phyloP scores from a whole-genome alignment of 2,113 vertebrate species.

The Epinephelus moara region DNA sequence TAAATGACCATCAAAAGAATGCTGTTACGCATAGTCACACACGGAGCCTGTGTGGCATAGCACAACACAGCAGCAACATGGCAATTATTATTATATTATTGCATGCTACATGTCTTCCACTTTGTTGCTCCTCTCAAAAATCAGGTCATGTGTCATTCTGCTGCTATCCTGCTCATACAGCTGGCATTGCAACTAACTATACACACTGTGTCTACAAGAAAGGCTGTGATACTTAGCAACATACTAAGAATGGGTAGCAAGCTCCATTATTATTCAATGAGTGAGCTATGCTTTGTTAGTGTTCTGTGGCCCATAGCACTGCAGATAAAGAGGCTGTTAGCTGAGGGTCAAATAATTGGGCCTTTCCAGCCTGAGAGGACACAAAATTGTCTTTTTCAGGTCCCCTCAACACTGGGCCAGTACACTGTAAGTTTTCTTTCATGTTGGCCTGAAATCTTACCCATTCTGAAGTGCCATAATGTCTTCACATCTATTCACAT shows the following conservation, averaged over 20 bases:
- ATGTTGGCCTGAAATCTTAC: background rate
- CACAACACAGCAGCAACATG: too few relatives aligned
- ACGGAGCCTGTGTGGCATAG: too few relatives aligned
- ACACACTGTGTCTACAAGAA: slow-evolving; percentile 7
- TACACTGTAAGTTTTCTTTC: background rate
- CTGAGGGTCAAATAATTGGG: slow-evolving; percentile 35
- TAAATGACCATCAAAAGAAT: too few relatives aligned
- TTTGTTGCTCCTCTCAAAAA: background rate
- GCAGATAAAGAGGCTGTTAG: slow-evolving; percentile 44
- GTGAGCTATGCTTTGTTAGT: slow-evolving; percentile 56
- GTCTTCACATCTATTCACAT: background rate
- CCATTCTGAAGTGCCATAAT: background rate
- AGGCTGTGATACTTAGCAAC: slow-evolving; percentile 20
- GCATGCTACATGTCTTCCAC: background rate
- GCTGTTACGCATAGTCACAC: too few relatives aligned
- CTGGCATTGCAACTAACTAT: background rate
- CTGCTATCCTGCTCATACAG: slow-evolving; percentile 5
- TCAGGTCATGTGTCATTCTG: slow-evolving; percentile 45
- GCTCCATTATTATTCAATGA: slow-evolving; percentile 32
- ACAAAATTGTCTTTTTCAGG: slow-evolving; percentile 4
- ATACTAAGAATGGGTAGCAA: slow-evolving; percentile 13
- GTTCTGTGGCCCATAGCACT: slow-evolving; percentile 46
- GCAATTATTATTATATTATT: too few relatives aligned
- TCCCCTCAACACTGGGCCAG: background rate
- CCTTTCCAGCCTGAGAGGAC: slow-evolving; percentile 30